Evolutionary conservation across 2,888 invertebrate genomes (phyloP), one percentile per base, ranked within the genome.

Genomic region (Callyntrura sp.): DNA sequence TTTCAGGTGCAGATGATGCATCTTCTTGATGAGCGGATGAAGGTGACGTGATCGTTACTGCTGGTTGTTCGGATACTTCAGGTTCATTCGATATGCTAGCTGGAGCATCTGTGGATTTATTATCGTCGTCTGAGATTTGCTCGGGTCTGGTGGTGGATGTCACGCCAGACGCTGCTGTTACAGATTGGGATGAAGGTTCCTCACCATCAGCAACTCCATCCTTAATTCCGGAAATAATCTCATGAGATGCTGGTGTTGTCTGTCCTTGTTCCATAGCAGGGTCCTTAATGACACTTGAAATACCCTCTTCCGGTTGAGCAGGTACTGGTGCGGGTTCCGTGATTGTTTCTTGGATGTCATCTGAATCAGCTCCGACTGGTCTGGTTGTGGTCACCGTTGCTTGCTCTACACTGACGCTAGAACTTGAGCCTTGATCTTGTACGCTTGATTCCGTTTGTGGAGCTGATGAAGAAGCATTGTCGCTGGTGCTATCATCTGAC

Each of bases 1-100:
- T 62, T 76, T 62, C 55, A 79, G 88, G 65, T 14, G 68, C 79
- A 4, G 73, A 60, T 17, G 78, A 70, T 23, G 83, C 79, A 73
- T 60, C 91, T 68, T 85, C 93, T 73, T 93, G 93, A 0, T 91
- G 90, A 57, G 91, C 85, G 43, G 91, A 93, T 57, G 93, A 91
- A 88, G 93, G 91, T 90, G 93, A 78, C 8, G 9, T 0, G 6
- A 79, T 62, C 14, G 86, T 86, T 23, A 35, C 4, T 4, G 28
- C 57, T 17, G 87, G 0, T 23, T 81, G 28, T 28, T 65, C 78
- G 0, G 79, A 65, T 51, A 48, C 55, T 45, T 17, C 78, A 11
- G 86, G 48, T 23, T 79, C 57, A 17, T 79, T 70, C 0, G 78
- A 55, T 9, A 23, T 8, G 28, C 0, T n/a, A 28, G 4, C 2